Percentiles rank a stretch among this genome's conserved stretches.
Conservation (phyloP, 2,888 invertebrate genomes). For the Chromoteleia sp. region DNA sequence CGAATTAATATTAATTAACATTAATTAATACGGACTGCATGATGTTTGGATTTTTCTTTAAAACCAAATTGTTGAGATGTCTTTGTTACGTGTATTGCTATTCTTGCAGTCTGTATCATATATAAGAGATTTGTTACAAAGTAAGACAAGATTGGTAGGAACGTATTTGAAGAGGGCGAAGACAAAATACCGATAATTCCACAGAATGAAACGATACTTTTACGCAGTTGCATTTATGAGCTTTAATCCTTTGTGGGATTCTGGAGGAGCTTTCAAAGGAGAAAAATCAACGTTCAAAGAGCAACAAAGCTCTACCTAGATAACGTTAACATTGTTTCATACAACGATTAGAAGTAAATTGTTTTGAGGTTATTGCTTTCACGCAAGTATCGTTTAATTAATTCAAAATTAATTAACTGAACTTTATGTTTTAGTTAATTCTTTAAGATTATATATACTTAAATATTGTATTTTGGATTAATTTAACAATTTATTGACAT, state of each 20-base stretch:
- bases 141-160: conserved; percentile 43
- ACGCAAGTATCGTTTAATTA: background rate
- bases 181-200: conserved; percentile 69
- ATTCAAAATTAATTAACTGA: too few species aligned
- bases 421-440: too few species aligned
- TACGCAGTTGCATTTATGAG: conserved; percentile 74
- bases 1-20: conserved; percentile 4
- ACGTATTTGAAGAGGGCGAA: conserved; percentile 53
- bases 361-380: conserved; percentile 1
- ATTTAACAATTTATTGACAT: too few species aligned
- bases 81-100: conserved; percentile 16
- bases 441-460: too few species aligned
- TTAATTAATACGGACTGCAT: too few species aligned
- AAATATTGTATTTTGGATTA: too few species aligned
- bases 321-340: conserved; percentile 38
- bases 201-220: conserved; percentile 65
- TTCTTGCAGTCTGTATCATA: conserved; percentile 9
- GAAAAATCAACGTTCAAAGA: conserved; percentile 53
- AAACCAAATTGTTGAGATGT: conserved; percentile 19
- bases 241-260: conserved; percentile 78
- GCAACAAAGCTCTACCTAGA: conserved; percentile 7
- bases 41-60: conserved; percentile 21
- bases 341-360: conserved; percentile 23
- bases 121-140: conserved; percentile 61
- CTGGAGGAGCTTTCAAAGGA: conserved; percentile 48